Evolutionary conservation across 92 coral and sea anemone species (phyloP), one percentile per base, ranked within the genome.

Genomic region (Metridium senile): DNA sequence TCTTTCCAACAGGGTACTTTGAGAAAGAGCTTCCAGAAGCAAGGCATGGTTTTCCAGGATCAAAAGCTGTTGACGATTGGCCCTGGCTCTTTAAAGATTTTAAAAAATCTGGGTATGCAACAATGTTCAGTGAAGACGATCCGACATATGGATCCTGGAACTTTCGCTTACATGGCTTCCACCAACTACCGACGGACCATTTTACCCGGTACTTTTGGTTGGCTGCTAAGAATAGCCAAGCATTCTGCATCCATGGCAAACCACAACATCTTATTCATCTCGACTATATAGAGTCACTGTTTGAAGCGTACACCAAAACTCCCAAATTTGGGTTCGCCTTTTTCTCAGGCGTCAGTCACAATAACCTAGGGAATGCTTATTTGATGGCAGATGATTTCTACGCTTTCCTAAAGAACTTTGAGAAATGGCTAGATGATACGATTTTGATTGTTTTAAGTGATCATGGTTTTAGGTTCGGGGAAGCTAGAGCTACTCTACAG

Each of bases 381-480:
- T 84, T 74, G 65, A 82, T 88, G 39, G 98, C 86, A 79, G 77
- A 91, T 51, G 98, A 91, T 21, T 65, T 93, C 58, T 63, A 77
- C 29, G 71, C 80, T 71, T 58, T 93, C 29, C 88, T 93, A 33
- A 80, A 74, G 43, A 66, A 85, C 20, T 77, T 93, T 27, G 74
- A 82, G 49, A 70, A 84, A 33, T 79, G 57, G 52, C 87, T 82
- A 72, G 62, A 89, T 52, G 88, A 93, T 81, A 88, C 98, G 23
- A 64, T 93, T 70, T 26, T 93, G 39, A 72, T 91, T 31, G 45
- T 91, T 51, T 72, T 93, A 32, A 88, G 94, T 0, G 98, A 93
- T 78, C 98, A 93, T 80, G 98, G 98, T 25, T 93, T 97, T 25
- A 82, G 98, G 32, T 91, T 91, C 61, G 89, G 85, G 61, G 94